Base-by-base conservation (phyloP, 2,113 vertebrate genomes). In the Anthoscopus minutus region DNA sequence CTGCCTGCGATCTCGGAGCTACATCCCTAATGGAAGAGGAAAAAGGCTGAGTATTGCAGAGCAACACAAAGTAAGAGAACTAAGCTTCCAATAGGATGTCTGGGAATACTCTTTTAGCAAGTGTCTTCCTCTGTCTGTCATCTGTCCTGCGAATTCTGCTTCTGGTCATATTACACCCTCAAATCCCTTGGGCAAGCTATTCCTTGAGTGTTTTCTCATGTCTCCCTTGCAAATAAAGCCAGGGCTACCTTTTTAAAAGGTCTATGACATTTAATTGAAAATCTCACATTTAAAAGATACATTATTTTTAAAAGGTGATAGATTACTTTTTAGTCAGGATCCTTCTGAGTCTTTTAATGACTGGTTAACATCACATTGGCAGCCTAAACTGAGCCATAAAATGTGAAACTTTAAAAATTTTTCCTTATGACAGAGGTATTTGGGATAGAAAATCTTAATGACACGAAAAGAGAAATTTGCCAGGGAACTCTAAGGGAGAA, bases 341-440 rank as follows among this genome's bases (percentile, higher is more conserved):
- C 53, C 50, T 89, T 93, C 62, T 88, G 51, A 71, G 71, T 80
- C 62, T 69, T 79, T 79, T 85, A 94, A 81, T 87, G 61, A 40
- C 85, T 94, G 71, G 44, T 91, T 92, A 96, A 53, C 53, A 86
- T 95, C 77, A 88, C 18, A 22, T 10, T 92, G 94, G 88, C 94
- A 94, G 89, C 48, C 48, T 65, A 61, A 87, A 84, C 69, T 33
- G 47, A 95, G 94, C 65, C 60, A 85, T 86, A 97, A 64, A 74
- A 82, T 64, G 65, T 79, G 85, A 92, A 96, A 89, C 93, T 95
- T 92, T 44, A 65, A 93, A 85, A 71, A 51, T 83, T 94, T 67
- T 92, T 97, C 71, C 74, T 90, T 78, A 91, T 96, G 97, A 89
- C 80, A 92, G 61, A 95, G 18, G 40, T 90, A 96, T 95, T 95